Conservation (phyloP, 2,113 vertebrate species). For the Pluvianellus socialis region DNA sequence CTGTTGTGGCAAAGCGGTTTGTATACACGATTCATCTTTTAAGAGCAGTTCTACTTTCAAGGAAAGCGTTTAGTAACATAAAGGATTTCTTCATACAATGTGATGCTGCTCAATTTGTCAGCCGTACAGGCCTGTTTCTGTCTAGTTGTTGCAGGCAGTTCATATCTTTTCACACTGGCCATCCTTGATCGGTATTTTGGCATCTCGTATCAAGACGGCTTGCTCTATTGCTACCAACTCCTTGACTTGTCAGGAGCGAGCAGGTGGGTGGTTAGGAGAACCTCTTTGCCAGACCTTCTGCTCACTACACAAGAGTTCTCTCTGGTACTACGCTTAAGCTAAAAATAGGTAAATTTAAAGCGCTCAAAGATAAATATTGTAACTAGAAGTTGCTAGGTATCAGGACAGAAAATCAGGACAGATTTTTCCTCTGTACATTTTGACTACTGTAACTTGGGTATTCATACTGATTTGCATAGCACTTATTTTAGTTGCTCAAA, state of each 20-base stretch:
- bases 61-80: not conserved
- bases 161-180: not conserved
- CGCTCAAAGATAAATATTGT: not conserved
- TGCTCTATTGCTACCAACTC: not conserved
- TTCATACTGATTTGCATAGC: not conserved
- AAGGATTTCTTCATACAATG: not conserved
- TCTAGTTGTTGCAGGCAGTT: not conserved
- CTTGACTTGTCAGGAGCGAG: not conserved
- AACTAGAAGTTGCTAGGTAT: not conserved
- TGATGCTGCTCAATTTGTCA: not conserved
- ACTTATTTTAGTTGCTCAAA: not conserved
- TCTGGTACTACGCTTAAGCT: not conserved
- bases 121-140: not conserved
- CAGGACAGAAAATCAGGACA: not conserved
- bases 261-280: not conserved
- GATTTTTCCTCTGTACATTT: not conserved
- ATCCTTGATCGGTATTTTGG: not conserved
- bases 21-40: not conserved
- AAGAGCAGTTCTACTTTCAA: not conserved
- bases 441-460: not conserved
- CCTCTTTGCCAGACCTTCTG: not conserved
- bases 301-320: not conserved
- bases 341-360: not conserved
- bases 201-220: not conserved
- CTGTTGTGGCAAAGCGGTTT: not conserved